Percentiles rank a stretch among this genome's conserved stretches.
phyloP scores from a whole-genome alignment of 2,113 vertebrate species.

The Tauraco erythrolophus region DNA sequence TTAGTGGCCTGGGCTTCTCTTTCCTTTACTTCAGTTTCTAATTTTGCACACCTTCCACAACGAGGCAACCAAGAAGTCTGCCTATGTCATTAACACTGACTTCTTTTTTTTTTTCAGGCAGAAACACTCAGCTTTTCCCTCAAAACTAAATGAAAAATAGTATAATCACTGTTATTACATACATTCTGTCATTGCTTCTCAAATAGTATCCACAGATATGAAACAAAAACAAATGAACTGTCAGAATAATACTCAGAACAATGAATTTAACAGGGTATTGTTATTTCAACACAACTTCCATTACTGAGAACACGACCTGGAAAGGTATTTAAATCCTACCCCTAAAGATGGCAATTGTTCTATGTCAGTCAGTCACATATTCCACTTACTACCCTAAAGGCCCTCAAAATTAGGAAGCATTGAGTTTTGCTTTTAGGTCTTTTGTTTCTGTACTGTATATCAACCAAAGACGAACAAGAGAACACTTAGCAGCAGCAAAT shows the following conservation, averaged over 20 bases:
- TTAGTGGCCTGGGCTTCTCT: background rate
- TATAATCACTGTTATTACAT: background rate
- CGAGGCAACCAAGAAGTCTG: background rate
- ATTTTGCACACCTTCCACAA: background rate
- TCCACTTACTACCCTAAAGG: background rate
- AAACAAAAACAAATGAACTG: background rate
- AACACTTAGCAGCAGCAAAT: background rate
- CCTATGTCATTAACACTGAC: background rate
- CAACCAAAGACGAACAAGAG: background rate
- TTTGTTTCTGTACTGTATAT: background rate
- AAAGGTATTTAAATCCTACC: background rate
- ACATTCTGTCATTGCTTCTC: background rate
- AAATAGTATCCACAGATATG: background rate
- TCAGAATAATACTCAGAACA: background rate
- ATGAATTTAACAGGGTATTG: background rate
- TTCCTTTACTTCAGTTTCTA: background rate
- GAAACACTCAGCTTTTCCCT: background rate
- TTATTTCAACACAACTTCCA: background rate
- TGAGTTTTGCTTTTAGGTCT: background rate
- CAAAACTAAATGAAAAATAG: background rate
- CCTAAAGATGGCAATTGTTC: background rate
- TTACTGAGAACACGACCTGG: background rate
- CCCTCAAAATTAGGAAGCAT: background rate
- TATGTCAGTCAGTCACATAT: background rate
- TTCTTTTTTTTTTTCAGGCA: background rate